A percentile compares a stretch with the other conserved stretches of the same genome.
Evolutionary conservation across 2,888 invertebrate species (phyloP).

Genomic region (Parnassius mnemosyne): DNA sequence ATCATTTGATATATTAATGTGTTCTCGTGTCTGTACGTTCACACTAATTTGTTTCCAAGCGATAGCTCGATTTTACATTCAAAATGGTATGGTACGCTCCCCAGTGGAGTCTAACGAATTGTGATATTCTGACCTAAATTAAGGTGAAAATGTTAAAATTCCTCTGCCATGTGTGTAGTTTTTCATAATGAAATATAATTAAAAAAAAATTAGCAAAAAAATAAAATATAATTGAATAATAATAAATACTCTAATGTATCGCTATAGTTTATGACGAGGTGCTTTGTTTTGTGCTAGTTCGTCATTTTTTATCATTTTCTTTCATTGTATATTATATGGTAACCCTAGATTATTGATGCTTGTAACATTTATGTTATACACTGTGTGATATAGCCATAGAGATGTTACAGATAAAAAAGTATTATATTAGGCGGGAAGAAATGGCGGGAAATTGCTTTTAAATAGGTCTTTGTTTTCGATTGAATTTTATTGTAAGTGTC

Average conservation of each 20-base stretch:
- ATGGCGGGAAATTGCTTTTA: conserved; percentile 1
- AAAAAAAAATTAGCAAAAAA: conserved; percentile 61
- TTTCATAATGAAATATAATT: conserved; percentile 62
- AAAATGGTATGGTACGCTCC: conserved; percentile 34
- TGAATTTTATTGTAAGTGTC: neutral
- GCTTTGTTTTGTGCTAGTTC: conserved; percentile 52
- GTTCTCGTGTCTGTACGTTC: neutral
- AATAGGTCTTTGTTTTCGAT: neutral
- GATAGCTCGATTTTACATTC: conserved; percentile 36
- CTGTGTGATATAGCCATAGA: conserved; percentile 28
- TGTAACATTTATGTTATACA: conserved; percentile 42
- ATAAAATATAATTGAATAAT: conserved; percentile 43
- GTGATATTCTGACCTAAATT: conserved; percentile 68
- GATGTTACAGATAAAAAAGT: conserved; percentile 16
- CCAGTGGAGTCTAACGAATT: conserved; percentile 46
- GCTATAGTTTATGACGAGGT: conserved; percentile 47
- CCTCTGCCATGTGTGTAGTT: conserved; percentile 66
- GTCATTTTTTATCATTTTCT: conserved; percentile 36
- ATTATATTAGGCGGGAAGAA: conserved; percentile 1
- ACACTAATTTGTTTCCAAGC: conserved; percentile 7
- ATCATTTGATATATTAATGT: conserved; percentile 1
- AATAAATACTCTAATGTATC: conserved; percentile 40
- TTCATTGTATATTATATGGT: conserved; percentile 58
- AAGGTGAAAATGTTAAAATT: conserved; percentile 69
- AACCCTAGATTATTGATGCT: conserved; percentile 54